Evolutionary conservation across 30 jellyfish, hydroid and myxozoan species (phyloP).

Genomic region (Aurelia coerulea): DNA sequence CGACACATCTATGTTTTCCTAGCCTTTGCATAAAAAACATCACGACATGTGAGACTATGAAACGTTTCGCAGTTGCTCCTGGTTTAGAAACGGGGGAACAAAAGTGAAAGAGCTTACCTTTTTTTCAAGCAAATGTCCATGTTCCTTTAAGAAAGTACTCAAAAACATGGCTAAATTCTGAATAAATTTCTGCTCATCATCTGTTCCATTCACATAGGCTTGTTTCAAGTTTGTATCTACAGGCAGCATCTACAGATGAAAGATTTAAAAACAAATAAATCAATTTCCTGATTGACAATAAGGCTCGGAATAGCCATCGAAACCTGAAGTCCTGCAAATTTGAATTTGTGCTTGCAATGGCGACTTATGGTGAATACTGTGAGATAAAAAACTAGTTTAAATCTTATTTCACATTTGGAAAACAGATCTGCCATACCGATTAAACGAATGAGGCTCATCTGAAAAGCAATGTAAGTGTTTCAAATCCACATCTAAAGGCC

Average conservation of each 20-base stretch:
- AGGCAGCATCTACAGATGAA: constrained; percentile 82
- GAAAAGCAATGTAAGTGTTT: no score
- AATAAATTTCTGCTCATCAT: constrained; percentile 96
- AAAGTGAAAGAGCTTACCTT: constrained; percentile 44
- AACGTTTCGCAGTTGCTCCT: no score
- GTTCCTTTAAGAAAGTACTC: constrained; percentile 90
- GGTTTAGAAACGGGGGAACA: neutral
- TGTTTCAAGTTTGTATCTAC: constrained; percentile 84
- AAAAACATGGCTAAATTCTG: constrained; percentile 93
- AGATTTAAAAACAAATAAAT: neutral
- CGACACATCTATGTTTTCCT: no score
- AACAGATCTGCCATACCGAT: no score
- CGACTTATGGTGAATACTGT: neutral
- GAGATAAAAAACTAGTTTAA: neutral
- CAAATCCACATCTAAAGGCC: no score
- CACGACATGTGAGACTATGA: no score
- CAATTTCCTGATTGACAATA: no score
- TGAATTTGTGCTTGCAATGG: neutral
- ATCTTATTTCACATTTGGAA: no score
- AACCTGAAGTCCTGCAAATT: no score
- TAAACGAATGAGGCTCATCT: no score
- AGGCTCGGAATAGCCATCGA: no score
- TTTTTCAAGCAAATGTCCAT: constrained; percentile 85
- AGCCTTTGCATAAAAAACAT: no score
- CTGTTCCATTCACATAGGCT: constrained; percentile 95